Evolutionary conservation across 1,140 invertebrate species (phyloP).

Genomic region (Varroa destructor): DNA sequence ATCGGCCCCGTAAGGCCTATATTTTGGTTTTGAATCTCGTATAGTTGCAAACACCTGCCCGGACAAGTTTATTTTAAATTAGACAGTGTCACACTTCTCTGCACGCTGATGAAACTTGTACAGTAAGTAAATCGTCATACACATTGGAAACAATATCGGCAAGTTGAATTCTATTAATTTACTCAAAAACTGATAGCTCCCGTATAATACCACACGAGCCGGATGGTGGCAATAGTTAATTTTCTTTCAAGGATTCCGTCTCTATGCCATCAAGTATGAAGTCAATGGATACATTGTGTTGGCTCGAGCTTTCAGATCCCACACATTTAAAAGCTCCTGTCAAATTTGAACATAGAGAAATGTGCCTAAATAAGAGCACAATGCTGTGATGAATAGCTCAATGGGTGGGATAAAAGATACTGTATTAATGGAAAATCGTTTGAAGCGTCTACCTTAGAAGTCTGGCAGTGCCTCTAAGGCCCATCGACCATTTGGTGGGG

Average conservation of each 20-base stretch:
- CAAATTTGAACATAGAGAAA: no score
- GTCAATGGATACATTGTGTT: no score
- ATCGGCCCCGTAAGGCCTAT: background rate
- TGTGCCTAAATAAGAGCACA: no score
- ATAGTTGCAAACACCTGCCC: constrained; percentile 4
- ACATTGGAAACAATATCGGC: background rate
- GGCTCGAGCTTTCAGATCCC: no score
- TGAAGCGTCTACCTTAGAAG: background rate
- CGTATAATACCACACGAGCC: background rate
- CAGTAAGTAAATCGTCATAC: background rate
- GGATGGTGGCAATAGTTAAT: background rate
- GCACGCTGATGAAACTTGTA: background rate
- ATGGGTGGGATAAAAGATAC: background rate
- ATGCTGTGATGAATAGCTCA: no score
- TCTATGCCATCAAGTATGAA: no score
- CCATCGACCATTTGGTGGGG: background rate
- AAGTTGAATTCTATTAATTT: background rate
- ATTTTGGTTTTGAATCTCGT: background rate
- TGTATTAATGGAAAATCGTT: background rate
- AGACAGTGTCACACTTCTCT: background rate
- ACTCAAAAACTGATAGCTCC: background rate
- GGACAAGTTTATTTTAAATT: background rate
- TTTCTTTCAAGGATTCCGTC: no score
- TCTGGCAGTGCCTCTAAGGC: constrained; percentile 3
- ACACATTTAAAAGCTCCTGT: no score